These are phyloP conservation scores for Imbricaverruca yamaguchii DNA, from an alignment of 2,888 invertebrate species.

Conservation along the genomic window DNA sequence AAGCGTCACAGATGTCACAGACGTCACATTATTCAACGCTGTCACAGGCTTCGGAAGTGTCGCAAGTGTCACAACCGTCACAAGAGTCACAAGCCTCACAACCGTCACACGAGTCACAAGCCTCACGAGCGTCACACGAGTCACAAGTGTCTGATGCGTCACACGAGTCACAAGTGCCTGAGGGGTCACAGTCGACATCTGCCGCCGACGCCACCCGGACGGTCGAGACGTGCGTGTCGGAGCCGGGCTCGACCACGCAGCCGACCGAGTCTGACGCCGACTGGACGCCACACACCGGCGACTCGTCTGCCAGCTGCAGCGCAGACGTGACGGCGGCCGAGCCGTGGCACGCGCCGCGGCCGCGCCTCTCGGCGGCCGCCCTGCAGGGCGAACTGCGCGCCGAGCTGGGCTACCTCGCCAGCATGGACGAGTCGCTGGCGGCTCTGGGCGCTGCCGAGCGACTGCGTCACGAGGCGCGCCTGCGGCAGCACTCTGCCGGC, in stretches of 20 bases:
- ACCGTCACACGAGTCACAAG: too few species aligned
- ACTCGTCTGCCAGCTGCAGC: background rate
- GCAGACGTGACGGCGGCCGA: background rate
- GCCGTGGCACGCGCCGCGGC: background rate
- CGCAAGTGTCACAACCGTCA: too few species aligned
- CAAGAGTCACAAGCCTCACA: too few species aligned
- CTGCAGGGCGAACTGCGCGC: background rate
- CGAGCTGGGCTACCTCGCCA: background rate
- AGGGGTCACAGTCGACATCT: background rate
- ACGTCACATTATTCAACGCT: too few species aligned
- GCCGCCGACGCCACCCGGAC: background rate
- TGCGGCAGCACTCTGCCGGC: background rate
- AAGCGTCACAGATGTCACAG: too few species aligned
- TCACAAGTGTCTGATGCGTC: too few species aligned
- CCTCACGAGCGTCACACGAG: too few species aligned
- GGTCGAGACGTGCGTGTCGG: background rate
- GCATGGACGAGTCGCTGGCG: slow-evolving; percentile 7
- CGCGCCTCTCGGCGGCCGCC: background rate
- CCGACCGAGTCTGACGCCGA: background rate
- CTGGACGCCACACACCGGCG: background rate
- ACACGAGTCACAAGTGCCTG: background rate
- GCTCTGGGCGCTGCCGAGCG: background rate
- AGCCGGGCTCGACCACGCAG: background rate
- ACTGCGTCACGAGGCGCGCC: background rate
- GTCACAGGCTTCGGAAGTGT: too few species aligned